A percentile compares a stretch with the other conserved stretches of the same genome.
These are phyloP conservation scores for Endomychus coccineus DNA, from an alignment of 2,888 invertebrate genomes.

Conservation along the genomic window DNA sequence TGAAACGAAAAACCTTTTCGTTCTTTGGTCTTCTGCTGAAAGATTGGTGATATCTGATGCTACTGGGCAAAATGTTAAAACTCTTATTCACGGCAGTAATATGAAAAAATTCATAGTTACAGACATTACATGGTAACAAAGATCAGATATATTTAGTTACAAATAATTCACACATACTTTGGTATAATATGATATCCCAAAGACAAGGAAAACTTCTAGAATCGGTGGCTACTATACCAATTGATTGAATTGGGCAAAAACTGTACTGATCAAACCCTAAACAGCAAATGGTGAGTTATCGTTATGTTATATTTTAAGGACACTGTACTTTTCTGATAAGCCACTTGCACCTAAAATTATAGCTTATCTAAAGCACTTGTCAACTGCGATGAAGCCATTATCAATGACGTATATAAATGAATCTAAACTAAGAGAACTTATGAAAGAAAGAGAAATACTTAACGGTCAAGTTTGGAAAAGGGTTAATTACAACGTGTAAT, in stretches of 20 bases:
- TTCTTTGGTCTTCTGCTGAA: conserved; percentile 69
- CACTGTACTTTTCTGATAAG: no score
- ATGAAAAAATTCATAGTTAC: conserved; percentile 50
- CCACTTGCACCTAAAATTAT: no score
- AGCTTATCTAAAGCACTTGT: no score
- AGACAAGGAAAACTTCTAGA: conserved; percentile 52
- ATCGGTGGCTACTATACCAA: conserved; percentile 71
- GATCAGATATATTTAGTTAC: conserved; percentile 69
- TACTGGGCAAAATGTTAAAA: conserved; percentile 67
- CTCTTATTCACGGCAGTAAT: conserved; percentile 54
- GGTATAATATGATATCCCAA: conserved; percentile 61
- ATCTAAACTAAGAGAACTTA: no score
- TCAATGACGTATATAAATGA: no score
- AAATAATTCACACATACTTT: conserved; percentile 62
- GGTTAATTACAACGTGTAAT: no score
- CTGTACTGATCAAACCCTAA: conserved; percentile 87
- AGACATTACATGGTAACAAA: conserved; percentile 71
- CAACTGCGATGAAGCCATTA: no score
- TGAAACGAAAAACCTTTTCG: conserved; percentile 52
- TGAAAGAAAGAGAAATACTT: no score
- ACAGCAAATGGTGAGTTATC: conserved; percentile 74
- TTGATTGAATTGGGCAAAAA: conserved; percentile 85
- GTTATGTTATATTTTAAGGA: no score
- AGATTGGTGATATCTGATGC: conserved; percentile 76
- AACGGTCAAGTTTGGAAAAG: no score